Evolutionary conservation across 2,113 vertebrate genomes (phyloP).

Genomic region (Entomyzon cyanotis): DNA sequence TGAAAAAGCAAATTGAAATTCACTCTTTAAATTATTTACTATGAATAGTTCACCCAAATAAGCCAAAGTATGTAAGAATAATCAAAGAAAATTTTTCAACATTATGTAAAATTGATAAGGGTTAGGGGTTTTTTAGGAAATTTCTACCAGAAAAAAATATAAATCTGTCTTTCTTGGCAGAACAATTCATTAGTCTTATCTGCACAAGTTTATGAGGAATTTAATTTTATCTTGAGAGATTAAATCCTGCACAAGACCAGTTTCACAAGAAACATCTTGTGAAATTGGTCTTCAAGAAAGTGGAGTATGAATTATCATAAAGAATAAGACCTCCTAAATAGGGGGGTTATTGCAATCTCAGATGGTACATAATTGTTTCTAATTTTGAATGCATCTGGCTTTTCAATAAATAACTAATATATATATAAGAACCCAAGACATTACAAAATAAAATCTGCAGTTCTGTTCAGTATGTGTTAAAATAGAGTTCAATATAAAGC

Average conservation of each 20-base stretch:
- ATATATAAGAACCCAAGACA: background rate
- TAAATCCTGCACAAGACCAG: background rate
- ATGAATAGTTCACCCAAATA: background rate
- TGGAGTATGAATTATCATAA: background rate
- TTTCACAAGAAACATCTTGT: too few species aligned
- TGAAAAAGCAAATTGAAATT: background rate
- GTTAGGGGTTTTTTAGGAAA: background rate
- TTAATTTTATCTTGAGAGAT: background rate
- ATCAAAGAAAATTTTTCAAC: background rate
- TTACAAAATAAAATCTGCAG: background rate
- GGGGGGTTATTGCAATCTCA: background rate
- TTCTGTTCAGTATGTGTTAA: background rate
- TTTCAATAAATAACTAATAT: background rate
- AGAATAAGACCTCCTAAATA: background rate
- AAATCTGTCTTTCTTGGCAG: background rate
- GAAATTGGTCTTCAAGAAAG: background rate
- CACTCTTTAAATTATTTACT: background rate
- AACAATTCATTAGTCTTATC: background rate
- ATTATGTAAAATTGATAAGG: background rate
- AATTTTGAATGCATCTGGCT: background rate
- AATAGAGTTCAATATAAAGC: background rate
- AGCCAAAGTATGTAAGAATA: background rate
- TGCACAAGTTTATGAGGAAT: background rate
- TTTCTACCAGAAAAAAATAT: background rate
- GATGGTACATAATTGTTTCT: background rate